Conservation (phyloP, 2,888 invertebrate genomes). For the Leucophora obtusa region DNA sequence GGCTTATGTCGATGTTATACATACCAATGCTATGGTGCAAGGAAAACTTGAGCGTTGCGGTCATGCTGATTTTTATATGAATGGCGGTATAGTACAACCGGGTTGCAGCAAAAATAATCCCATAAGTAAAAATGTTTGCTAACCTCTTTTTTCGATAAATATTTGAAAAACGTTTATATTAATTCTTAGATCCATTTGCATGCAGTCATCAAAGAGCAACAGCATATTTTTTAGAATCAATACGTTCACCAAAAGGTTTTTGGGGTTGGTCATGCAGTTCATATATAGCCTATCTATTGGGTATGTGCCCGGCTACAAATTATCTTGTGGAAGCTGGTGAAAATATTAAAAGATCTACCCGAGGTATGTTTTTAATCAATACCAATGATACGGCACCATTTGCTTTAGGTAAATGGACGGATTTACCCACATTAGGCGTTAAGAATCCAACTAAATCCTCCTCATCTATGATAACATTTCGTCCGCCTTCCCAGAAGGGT, state of each 20-base stretch:
- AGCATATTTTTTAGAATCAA: conserved; percentile 83
- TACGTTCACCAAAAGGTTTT: conserved; percentile 82
- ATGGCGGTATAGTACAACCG: conserved; percentile 85
- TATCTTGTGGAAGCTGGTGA: conserved; percentile 80
- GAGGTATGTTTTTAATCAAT: conserved; percentile 81
- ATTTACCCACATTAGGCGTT: conserved; percentile 73
- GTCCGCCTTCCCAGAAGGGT: conserved; percentile 64
- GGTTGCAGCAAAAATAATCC: conserved; percentile 80
- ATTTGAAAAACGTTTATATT: neutral
- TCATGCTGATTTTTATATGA: conserved; percentile 86
- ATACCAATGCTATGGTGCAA: conserved; percentile 85
- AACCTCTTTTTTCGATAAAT: neutral
- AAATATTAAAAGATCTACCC: conserved; percentile 74
- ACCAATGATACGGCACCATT: conserved; percentile 81
- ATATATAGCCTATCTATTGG: conserved; percentile 81
- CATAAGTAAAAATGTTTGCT: conserved; percentile 71
- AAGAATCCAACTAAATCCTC: conserved; percentile 63
- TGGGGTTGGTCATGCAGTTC: conserved; percentile 84
- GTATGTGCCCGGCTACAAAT: conserved; percentile 81
- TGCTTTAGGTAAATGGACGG: conserved; percentile 81
- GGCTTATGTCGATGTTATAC: conserved; percentile 85
- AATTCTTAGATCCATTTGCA: conserved; percentile 80
- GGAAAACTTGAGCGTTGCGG: conserved; percentile 84
- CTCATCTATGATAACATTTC: conserved; percentile 27
- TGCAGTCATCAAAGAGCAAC: conserved; percentile 84